Conservation (phyloP, 2,888 invertebrate species). For the Noctua janthe region DNA sequence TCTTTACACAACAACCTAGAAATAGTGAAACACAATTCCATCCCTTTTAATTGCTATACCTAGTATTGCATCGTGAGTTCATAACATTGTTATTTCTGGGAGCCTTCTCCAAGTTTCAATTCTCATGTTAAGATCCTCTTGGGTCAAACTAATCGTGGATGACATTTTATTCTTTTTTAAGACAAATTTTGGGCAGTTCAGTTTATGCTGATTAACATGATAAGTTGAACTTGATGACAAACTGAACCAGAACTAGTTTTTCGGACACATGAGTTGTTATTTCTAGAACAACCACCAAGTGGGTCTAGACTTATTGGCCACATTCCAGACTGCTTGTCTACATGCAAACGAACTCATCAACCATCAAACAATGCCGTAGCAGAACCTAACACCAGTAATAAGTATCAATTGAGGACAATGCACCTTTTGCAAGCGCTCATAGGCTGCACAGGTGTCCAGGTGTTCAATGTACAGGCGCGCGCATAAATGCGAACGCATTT, state of each 20-base stretch:
- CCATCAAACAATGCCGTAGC: constrained; percentile 46
- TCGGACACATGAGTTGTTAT: not conserved
- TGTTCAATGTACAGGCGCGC: constrained; percentile 3
- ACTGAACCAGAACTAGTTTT: not conserved
- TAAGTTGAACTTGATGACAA: not conserved
- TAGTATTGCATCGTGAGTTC: not conserved
- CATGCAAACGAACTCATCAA: constrained; percentile 7
- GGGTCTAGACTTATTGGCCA: too few relatives aligned
- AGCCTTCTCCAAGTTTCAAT: not conserved
- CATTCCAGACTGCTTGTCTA: not conserved
- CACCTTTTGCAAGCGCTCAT: constrained; percentile 18
- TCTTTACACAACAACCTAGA: not conserved
- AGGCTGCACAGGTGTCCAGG: constrained; percentile 39
- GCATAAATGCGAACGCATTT: not conserved
- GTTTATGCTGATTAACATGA: too few relatives aligned
- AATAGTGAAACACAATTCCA: not conserved
- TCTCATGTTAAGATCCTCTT: not conserved
- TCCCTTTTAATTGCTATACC: not conserved
- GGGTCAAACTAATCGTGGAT: not conserved
- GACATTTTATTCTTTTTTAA: not conserved
- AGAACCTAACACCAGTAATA: constrained; percentile 23
- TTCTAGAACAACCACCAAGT: not conserved
- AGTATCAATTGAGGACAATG: constrained; percentile 49
- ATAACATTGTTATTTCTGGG: not conserved
- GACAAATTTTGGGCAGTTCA: not conserved